Evolutionary conservation across 2,113 vertebrate genomes (phyloP).

Genomic region (Azemiops feae): DNA sequence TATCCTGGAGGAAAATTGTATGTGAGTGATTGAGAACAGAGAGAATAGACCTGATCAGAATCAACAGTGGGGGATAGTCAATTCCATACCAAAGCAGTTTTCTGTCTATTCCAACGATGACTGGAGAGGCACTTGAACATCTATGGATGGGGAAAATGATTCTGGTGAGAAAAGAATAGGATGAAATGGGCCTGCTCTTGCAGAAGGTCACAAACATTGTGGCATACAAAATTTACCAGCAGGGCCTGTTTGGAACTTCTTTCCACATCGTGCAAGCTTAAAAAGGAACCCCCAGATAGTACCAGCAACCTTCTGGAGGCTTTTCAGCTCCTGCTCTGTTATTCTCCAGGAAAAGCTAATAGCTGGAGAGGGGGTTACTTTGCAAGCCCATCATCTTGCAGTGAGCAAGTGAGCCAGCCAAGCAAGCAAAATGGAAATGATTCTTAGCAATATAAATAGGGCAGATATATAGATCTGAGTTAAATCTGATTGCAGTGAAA

Average conservation of each 20-base stretch:
- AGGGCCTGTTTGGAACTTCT: not conserved
- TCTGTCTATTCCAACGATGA: not conserved
- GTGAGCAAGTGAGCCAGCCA: too few relatives aligned
- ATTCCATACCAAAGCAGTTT: not conserved
- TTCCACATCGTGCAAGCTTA: not conserved
- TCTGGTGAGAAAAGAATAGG: not conserved
- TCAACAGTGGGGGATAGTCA: not conserved
- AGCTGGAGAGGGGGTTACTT: not conserved
- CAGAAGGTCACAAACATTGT: not conserved
- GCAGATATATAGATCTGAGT: not conserved
- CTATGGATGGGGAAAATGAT: not conserved
- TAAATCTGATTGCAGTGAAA: not conserved
- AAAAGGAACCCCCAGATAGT: not conserved
- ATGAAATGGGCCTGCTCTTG: not conserved
- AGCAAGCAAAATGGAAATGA: not conserved
- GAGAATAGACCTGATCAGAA: not conserved
- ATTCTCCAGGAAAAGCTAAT: constrained; percentile 15
- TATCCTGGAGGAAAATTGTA: not conserved
- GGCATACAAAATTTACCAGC: not conserved
- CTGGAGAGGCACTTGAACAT: not conserved
- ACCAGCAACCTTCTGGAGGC: not conserved
- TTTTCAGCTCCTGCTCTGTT: not conserved
- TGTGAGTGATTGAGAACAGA: not conserved
- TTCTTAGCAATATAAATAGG: not conserved
- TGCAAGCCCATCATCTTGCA: not conserved